Evolutionary conservation across 2,113 vertebrate genomes (phyloP), one percentile per base, ranked within the genome.

Genomic region (Tyto alba): DNA sequence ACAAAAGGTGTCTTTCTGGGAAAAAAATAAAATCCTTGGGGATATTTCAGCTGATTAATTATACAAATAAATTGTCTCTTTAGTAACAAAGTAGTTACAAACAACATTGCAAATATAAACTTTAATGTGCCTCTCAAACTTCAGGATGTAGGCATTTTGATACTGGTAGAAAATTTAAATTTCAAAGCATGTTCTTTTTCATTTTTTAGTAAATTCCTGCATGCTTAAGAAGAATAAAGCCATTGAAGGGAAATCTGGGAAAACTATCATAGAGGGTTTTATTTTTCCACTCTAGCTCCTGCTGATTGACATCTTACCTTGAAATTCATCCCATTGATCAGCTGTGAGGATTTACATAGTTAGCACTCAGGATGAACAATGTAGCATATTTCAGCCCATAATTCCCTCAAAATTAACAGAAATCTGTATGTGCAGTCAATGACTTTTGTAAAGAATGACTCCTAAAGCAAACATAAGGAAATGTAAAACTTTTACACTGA

Each of bases 41-140:
- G 85, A 94, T 94, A 80, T 93, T 96, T 92, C 59, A 76, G 85
- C 73, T 90, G 88, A 97, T 97, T 97, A 97, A 96, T 97, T 98
- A 96, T 95, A 97, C 90, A 96, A 96, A 95, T 95, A 96, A 93
- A 96, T 93, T 79, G 64, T 77, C 41, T 95, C 66, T 96, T 94
- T 92, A 83, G 87, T 60, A 90, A 77, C 77, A 92, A 88, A 92
- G 76, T 45, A 47, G 30, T 79, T 96, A 21, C 50, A 92, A 95
- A 94, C 76, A 96, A 48, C 52, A 62, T 73, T 93, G 57, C 36
- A 95, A 97, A 74, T 75, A 74, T 2, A 84, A 95, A 95, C 63
- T 89, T 92, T 34, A 53, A 17, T 79, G 26, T 89, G 41, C 62
- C 52, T 89, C 68, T 95, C 78, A 93, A 77, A 94, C 69, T 97